A percentile compares a stretch with the other conserved stretches of the same genome.
Evolutionary conservation across 2,888 invertebrate species (phyloP).

Genomic region (Amaurobius ferox): DNA sequence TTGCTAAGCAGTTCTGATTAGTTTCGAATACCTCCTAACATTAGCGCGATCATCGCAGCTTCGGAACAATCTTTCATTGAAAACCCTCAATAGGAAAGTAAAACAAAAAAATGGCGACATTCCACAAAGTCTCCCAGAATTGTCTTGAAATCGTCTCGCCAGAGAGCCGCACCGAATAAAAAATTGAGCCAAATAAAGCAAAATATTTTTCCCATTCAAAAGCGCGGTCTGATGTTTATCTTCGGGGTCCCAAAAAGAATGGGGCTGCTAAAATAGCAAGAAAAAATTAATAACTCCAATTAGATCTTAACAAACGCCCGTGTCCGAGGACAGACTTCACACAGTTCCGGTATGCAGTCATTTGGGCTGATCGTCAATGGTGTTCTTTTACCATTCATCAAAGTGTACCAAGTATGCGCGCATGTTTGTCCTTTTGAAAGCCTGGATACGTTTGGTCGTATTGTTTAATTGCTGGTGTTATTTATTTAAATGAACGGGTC

Average conservation of each 20-base stretch:
- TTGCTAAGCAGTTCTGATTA: too few relatives aligned
- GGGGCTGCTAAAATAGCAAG: slow-evolving; percentile 5
- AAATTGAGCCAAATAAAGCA: background rate
- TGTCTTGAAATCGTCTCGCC: slow-evolving; percentile 25
- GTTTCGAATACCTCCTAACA: background rate
- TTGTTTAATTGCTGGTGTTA: slow-evolving; percentile 50
- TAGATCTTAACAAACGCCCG: slow-evolving; percentile 53
- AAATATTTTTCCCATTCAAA: slow-evolving; percentile 3
- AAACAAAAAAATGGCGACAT: slow-evolving; percentile 43
- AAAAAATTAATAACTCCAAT: slow-evolving; percentile 69
- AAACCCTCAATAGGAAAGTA: background rate
- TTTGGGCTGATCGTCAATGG: background rate
- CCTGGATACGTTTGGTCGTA: slow-evolving; percentile 10
- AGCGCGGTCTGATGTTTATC: slow-evolving; percentile 1
- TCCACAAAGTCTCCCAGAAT: slow-evolving; percentile 53
- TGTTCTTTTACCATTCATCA: background rate
- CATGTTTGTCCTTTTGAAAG: slow-evolving; percentile 14
- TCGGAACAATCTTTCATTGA: background rate
- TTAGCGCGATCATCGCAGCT: background rate
- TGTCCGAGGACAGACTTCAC: slow-evolving; percentile 48
- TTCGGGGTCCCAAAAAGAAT: background rate
- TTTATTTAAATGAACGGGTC: slow-evolving; percentile 51
- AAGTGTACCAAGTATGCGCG: background rate
- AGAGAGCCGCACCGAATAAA: background rate
- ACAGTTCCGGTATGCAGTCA: slow-evolving; percentile 49